Evolutionary conservation across 2,797 vertebrate genomes (phyloP), one percentile per base, ranked within the genome.

Genomic region (Cuniculus paca): DNA sequence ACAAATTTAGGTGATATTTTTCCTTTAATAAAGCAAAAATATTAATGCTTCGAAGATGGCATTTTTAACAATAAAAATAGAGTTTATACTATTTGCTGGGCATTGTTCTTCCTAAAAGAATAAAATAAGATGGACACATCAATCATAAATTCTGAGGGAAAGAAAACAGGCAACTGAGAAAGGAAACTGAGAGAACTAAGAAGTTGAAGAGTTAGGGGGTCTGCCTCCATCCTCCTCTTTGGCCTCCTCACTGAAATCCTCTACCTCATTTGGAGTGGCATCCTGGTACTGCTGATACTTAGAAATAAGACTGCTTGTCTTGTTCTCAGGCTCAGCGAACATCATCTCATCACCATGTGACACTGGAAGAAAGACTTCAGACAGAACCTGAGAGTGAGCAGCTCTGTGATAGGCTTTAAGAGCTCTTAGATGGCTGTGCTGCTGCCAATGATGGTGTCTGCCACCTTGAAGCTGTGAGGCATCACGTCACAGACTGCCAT

Each of bases 41-140:
- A 31, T 24, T 70, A 78, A 87, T 83, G 31, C 13, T 87, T 58
- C 61, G 28, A 19, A 48, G 48, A 74, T 12, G 20, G 63, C 3
- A 85, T 93, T 90, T 65, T 72, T 54, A 80, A 94, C 77, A 70
- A 80, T 45, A 84, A 70, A 56, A 50, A 65, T 20, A 48, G 6
- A 50, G 12, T 48, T 52, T 50, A 2, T 52, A 36, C 45, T 8
- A 68, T 54, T 11, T 36, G 60, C 9, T 24, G 54, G n/a, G n/a
- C 24, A 39, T 39, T 86, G 22, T 34, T 65, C 34, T n/a, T n/a
- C 31, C 16, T 39, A 24, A 87, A 22, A 87, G 52, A 45, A 58
- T 24, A 16, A 68, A 74, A 34, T 4, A 74, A 74, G 16, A 42
- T 36, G 13, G 68, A 87, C 28, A 36, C 26, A 74, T 28, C 17